phyloP scores from a whole-genome alignment of 2,113 vertebrate species.

The Equus quagga region DNA sequence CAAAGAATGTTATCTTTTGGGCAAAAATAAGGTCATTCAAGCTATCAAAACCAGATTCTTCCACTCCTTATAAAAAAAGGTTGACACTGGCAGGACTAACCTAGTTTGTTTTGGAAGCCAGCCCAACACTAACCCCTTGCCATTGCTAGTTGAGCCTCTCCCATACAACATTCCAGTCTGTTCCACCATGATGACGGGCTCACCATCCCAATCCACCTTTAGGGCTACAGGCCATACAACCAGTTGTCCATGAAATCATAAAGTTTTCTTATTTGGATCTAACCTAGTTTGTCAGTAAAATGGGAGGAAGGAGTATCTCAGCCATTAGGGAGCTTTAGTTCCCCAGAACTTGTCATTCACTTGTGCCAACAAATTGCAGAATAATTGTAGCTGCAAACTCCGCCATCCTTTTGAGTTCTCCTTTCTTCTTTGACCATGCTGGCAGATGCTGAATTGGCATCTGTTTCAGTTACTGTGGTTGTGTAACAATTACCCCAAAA shows the following conservation, averaged over 20 bases:
- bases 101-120: slow-evolving; percentile 85
- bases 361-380: not conserved
- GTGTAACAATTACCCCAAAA: not conserved
- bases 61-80: slow-evolving; percentile 90
- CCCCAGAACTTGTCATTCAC: not conserved
- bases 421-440: not conserved
- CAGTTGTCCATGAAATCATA: slow-evolving; percentile 87
- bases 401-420: not conserved
- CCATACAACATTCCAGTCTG: slow-evolving; percentile 83
- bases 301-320: slow-evolving; percentile 87
- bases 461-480: not conserved
- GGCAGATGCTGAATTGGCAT: not conserved
- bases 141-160: slow-evolving; percentile 82
- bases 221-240: slow-evolving; percentile 84
- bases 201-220: slow-evolving; percentile 84
- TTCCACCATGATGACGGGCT: slow-evolving; percentile 86
- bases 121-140: slow-evolving; percentile 85
- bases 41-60: slow-evolving; percentile 89
- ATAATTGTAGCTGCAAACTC: not conserved
- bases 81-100: slow-evolving; percentile 88
- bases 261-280: slow-evolving; percentile 86
- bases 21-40: slow-evolving; percentile 88
- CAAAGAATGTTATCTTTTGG: slow-evolving; percentile 89
- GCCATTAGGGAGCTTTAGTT: slow-evolving; percentile 81
- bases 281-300: slow-evolving; percentile 85